Conservation (phyloP, 2,888 invertebrate species). For the Plebejus argus region DNA sequence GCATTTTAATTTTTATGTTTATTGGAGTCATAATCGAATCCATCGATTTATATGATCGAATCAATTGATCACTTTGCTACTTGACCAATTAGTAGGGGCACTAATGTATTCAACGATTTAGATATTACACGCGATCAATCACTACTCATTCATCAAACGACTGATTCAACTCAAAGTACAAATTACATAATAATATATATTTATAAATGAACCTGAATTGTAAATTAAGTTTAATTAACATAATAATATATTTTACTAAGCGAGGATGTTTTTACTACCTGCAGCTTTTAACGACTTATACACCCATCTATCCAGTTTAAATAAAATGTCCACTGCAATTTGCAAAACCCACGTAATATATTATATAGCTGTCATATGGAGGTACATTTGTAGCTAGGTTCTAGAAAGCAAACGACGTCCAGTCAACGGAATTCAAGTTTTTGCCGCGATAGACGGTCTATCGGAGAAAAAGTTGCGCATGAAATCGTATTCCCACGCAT, state of each 20-base stretch:
- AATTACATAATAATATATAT: neutral
- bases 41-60: neutral
- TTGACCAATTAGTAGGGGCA: neutral
- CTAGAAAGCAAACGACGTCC: conserved; percentile 33
- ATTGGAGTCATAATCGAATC: neutral
- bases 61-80: neutral
- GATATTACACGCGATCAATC: neutral
- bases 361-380: neutral
- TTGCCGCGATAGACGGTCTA: conserved; percentile 51
- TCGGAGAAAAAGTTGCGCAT: conserved; percentile 67
- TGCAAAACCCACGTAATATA: neutral
- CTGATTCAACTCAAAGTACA: neutral
- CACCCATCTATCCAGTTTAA: neutral
- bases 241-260: neutral
- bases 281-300: neutral
- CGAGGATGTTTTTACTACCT: neutral
- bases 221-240: no score
- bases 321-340: neutral
- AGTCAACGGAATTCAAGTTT: conserved; percentile 52
- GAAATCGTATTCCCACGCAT: conserved; percentile 73
- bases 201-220: neutral
- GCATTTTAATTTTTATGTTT: no score
- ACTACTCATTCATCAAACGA: neutral
- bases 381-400: conserved; percentile 31
- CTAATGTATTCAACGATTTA: neutral